Evolutionary conservation across 2,797 vertebrate species (phyloP).

Genomic region (Sternotherus odoratus): DNA sequence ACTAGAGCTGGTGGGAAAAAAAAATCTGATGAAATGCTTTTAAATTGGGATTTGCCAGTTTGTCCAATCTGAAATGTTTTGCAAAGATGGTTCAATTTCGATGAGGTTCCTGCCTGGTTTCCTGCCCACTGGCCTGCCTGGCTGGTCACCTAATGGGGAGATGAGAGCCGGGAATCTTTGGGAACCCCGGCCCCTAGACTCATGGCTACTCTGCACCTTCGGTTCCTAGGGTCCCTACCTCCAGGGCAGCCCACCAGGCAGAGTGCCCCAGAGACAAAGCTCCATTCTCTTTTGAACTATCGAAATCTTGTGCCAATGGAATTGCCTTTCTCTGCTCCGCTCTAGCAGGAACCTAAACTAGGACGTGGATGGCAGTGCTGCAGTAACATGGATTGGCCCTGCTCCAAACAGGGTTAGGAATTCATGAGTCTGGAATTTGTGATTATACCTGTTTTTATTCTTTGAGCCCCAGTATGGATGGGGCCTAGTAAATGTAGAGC

Average conservation of each 20-base stretch:
- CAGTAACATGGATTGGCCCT: not conserved
- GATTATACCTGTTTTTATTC: not conserved
- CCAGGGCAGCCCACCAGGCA: not conserved
- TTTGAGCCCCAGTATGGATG: not conserved
- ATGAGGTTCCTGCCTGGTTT: not conserved
- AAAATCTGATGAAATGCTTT: accelerated
- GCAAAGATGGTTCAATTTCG: not conserved
- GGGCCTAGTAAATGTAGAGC: not conserved
- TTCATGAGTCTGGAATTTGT: not conserved
- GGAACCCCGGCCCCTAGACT: not conserved
- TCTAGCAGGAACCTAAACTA: not conserved
- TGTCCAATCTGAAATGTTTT: not conserved
- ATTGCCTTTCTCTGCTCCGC: not conserved
- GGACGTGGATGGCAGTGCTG: not conserved
- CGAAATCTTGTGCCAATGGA: not conserved
- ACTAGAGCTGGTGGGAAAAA: not conserved
- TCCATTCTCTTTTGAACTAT: not conserved
- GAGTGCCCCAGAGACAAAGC: not conserved
- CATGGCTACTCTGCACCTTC: not conserved
- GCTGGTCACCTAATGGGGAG: not conserved
- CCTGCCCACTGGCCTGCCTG: too few species aligned
- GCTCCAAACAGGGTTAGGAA: not conserved
- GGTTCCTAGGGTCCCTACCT: not conserved
- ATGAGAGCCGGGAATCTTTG: not conserved
- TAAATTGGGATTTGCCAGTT: not conserved